Evolutionary conservation across 2,113 vertebrate species (phyloP).

Genomic region (Cryptomyrus ogoouensis): DNA sequence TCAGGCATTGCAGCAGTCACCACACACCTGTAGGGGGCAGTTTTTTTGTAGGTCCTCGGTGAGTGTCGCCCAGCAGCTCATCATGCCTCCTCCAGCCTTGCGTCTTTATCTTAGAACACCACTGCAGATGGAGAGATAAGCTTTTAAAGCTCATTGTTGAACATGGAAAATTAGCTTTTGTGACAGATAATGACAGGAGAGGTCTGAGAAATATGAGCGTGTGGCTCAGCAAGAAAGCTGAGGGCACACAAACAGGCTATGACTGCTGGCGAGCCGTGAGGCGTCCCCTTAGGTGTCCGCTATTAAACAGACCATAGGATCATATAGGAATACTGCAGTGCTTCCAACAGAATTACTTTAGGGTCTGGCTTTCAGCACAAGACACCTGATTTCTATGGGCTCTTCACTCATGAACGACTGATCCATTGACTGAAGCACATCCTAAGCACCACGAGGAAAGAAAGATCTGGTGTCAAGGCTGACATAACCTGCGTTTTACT

Average conservation of each 20-base stretch:
- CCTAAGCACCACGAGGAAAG: background rate
- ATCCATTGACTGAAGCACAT: background rate
- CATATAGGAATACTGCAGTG: background rate
- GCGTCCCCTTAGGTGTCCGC: background rate
- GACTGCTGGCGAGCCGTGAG: background rate
- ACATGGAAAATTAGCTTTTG: constrained; percentile 35
- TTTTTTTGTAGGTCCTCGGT: background rate
- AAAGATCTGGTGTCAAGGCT: background rate
- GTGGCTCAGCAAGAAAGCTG: background rate
- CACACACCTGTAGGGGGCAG: background rate
- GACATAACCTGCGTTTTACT: background rate
- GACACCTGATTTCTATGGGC: background rate
- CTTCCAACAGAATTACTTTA: background rate
- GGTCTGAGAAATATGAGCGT: background rate
- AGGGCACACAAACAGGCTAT: background rate
- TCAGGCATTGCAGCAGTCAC: background rate
- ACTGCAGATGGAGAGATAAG: constrained; percentile 57
- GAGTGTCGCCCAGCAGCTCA: constrained; percentile 5
- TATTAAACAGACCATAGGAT: background rate
- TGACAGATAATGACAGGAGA: constrained; percentile 19
- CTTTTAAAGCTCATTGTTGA: constrained; percentile 38
- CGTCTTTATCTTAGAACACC: constrained; percentile 37
- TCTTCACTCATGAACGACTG: constrained; percentile 1
- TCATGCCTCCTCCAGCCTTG: constrained; percentile 43
- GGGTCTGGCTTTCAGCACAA: background rate